Conservation (phyloP, 2,888 invertebrate genomes). For the Sphaerophoria rueppellii region DNA sequence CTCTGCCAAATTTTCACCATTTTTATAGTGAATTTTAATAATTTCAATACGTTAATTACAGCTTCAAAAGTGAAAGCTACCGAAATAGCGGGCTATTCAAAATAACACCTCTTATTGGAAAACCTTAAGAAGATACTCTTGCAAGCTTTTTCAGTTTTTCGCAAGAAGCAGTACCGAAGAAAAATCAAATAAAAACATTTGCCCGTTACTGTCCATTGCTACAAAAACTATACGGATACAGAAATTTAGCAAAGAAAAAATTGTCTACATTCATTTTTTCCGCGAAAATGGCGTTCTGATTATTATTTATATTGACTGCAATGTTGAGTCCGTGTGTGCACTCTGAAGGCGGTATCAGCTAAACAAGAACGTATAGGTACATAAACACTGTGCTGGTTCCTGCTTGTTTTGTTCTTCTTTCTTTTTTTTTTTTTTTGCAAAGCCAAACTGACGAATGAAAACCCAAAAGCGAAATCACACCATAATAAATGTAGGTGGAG, state of each 20-base stretch:
- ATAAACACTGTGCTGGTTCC: constrained; percentile 6
- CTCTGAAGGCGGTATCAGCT: constrained; percentile 41
- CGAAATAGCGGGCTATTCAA: no score
- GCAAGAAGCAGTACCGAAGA: no score
- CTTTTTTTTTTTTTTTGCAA: constrained; percentile 8
- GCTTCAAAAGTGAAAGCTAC: no score
- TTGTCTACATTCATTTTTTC: neutral
- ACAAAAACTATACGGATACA: no score
- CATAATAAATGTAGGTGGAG: neutral
- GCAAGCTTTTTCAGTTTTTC: no score
- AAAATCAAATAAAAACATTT: no score
- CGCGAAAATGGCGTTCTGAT: constrained; percentile 53
- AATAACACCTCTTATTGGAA: no score
- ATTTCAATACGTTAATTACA: no score
- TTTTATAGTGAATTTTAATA: no score
- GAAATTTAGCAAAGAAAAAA: neutral
- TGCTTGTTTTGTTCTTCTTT: constrained; percentile 11
- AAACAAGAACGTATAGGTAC: constrained; percentile 22
- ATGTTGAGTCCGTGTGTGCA: constrained; percentile 15
- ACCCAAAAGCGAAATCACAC: neutral
- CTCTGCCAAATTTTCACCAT: no score
- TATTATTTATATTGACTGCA: constrained; percentile 33
- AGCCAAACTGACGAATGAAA: constrained; percentile 10
- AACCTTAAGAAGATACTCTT: no score
- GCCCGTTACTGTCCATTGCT: no score